phyloP scores from a whole-genome alignment of 2,113 vertebrate species.

The Apteryx mantelli region DNA sequence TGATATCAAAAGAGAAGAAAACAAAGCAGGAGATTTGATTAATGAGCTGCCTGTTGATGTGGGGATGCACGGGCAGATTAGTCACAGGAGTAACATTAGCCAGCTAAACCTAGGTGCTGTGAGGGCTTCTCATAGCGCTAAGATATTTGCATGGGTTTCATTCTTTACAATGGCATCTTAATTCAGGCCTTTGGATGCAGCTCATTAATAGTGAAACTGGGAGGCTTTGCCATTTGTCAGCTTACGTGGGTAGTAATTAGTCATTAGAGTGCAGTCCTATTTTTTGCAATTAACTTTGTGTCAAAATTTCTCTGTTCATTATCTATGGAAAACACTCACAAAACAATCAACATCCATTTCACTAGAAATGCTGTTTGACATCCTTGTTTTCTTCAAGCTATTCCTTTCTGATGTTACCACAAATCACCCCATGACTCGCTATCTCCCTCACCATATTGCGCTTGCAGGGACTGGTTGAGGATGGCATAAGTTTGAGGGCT shows the following conservation, averaged over 20 bases:
- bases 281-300: conserved; percentile 66
- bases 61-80: neutral
- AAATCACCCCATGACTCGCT: neutral
- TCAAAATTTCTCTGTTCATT: conserved; percentile 51
- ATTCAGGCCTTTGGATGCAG: neutral
- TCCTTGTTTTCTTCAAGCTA: neutral
- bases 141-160: neutral
- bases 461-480: neutral
- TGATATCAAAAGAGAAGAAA: conserved; percentile 22
- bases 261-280: neutral
- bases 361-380: neutral
- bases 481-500: neutral
- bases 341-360: conserved; percentile 20
- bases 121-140: neutral
- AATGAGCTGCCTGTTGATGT: neutral
- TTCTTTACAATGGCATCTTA: neutral
- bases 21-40: conserved; percentile 34
- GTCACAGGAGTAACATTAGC: neutral
- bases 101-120: neutral
- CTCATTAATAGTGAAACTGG: conserved; percentile 45
- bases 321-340: conserved; percentile 36
- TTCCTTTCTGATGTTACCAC: neutral
- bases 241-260: conserved; percentile 39
- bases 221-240: conserved; percentile 41
- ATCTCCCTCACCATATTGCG: neutral